Percentiles rank a stretch among this genome's conserved stretches.
These are phyloP conservation scores for Nomada flava DNA, from an alignment of 2,888 invertebrate genomes.

Conservation along the genomic window DNA sequence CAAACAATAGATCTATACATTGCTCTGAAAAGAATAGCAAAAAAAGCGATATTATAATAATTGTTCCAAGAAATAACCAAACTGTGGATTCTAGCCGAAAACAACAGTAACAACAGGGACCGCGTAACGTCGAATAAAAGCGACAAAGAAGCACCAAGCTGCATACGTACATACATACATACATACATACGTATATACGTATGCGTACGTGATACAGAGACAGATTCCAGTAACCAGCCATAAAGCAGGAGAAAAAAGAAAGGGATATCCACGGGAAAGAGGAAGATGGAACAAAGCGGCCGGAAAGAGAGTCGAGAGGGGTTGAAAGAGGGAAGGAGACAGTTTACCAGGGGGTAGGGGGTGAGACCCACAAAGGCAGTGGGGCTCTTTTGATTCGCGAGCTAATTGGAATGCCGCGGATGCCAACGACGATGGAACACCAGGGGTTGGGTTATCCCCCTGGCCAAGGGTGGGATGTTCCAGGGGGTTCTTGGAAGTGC, in stretches of 20 bases:
- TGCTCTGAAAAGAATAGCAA: too few species aligned
- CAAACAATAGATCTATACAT: too few species aligned
- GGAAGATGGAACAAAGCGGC: slow-evolving; percentile 21
- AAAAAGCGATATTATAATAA: too few species aligned
- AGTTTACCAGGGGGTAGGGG: slow-evolving; percentile 71
- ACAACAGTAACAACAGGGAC: not conserved
- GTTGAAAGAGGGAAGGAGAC: slow-evolving; percentile 64
- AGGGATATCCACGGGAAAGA: slow-evolving; percentile 37
- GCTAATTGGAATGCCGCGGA: slow-evolving; percentile 84
- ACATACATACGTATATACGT: not conserved
- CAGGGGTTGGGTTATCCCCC: slow-evolving; percentile 74
- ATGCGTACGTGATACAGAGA: slow-evolving; percentile 11
- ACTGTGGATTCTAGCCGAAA: not conserved
- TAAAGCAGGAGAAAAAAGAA: slow-evolving; percentile 45
- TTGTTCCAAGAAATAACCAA: too few species aligned
- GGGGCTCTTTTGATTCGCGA: slow-evolving; percentile 84
- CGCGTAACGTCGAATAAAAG: slow-evolving; percentile 20
- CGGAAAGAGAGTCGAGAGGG: slow-evolving; percentile 45
- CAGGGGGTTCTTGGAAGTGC: slow-evolving; percentile 74
- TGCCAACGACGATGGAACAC: slow-evolving; percentile 81
- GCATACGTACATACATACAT: not conserved
- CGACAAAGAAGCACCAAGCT: not conserved
- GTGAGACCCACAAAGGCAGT: slow-evolving; percentile 83
- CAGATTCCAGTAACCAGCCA: slow-evolving; percentile 34
- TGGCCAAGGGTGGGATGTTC: slow-evolving; percentile 53